phyloP scores from a whole-genome alignment of 2,113 vertebrate genomes.

The Dromas ardeola region DNA sequence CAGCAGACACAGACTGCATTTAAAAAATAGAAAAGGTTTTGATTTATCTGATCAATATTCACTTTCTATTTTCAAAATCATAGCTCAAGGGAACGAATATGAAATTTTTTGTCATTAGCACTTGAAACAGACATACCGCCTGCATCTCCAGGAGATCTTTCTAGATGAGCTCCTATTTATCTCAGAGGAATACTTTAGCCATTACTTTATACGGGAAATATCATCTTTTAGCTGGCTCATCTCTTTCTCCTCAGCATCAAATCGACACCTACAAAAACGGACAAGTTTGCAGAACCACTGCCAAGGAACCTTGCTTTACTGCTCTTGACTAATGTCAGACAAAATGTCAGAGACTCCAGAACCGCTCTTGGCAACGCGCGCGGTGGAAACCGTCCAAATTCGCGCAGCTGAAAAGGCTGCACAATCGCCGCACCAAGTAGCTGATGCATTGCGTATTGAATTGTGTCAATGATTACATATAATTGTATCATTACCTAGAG shows the following conservation, averaged over 20 bases:
- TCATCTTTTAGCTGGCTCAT: not conserved
- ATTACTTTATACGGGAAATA: not conserved
- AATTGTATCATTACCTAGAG: slow-evolving; percentile 74
- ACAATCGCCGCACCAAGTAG: slow-evolving; percentile 53
- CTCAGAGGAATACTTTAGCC: not conserved
- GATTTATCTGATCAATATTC: not conserved
- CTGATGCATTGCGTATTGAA: slow-evolving; percentile 55
- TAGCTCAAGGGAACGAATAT: not conserved
- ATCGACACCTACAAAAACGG: not conserved
- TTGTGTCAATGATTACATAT: slow-evolving; percentile 65
- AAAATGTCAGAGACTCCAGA: slow-evolving; percentile 60
- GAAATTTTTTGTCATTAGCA: not conserved
- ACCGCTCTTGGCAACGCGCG: slow-evolving; percentile 35
- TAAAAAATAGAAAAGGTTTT: not conserved
- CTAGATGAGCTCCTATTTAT: not conserved
- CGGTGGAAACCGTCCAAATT: slow-evolving; percentile 48
- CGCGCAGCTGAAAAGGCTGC: slow-evolving; percentile 11
- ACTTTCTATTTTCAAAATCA: not conserved
- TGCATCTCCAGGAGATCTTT: not conserved
- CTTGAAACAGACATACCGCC: not conserved
- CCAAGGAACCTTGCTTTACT: slow-evolving; percentile 5
- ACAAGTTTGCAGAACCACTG: not conserved
- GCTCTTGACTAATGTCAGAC: slow-evolving; percentile 36
- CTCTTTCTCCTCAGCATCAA: not conserved
- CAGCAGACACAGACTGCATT: not conserved